Conservation (phyloP, 2,797 vertebrate species). For the Enteromius unitaeniatus region DNA sequence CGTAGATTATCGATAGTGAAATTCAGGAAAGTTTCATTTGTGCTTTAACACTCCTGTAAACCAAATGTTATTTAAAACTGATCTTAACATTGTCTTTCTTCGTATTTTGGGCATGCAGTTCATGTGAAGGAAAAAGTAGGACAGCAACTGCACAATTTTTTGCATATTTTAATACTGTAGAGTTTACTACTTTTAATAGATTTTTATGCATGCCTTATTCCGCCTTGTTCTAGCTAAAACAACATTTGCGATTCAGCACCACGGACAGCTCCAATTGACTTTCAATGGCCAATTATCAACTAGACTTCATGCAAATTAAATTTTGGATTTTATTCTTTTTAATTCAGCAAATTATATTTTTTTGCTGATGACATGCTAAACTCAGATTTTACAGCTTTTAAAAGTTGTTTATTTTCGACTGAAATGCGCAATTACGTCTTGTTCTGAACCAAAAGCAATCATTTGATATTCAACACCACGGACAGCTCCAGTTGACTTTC, state of each 20-base stretch:
- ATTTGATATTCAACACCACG: conserved; percentile 42
- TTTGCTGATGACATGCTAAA: no score
- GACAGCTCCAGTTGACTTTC: conserved; percentile 60
- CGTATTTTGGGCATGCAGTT: not conserved
- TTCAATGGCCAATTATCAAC: not conserved
- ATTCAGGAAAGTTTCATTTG: not conserved
- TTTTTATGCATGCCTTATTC: not conserved
- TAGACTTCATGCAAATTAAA: not conserved
- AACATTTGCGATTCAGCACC: conserved; percentile 41
- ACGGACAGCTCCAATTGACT: conserved; percentile 61
- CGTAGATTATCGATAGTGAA: not conserved
- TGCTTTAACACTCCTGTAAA: not conserved
- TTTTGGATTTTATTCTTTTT: not conserved
- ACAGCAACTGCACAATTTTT: not conserved
- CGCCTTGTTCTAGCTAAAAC: not conserved
- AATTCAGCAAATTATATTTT: fast-evolving
- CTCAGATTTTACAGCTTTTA: not conserved
- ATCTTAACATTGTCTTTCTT: not conserved
- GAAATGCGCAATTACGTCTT: no score
- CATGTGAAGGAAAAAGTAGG: not conserved
- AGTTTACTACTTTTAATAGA: not conserved
- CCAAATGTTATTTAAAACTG: not conserved
- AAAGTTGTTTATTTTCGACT: not conserved
- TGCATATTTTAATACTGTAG: no score
- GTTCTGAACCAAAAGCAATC: no score